These are phyloP conservation scores for Atrichornis clamosus DNA, from an alignment of 2,113 vertebrate species.

Conservation along the genomic window DNA sequence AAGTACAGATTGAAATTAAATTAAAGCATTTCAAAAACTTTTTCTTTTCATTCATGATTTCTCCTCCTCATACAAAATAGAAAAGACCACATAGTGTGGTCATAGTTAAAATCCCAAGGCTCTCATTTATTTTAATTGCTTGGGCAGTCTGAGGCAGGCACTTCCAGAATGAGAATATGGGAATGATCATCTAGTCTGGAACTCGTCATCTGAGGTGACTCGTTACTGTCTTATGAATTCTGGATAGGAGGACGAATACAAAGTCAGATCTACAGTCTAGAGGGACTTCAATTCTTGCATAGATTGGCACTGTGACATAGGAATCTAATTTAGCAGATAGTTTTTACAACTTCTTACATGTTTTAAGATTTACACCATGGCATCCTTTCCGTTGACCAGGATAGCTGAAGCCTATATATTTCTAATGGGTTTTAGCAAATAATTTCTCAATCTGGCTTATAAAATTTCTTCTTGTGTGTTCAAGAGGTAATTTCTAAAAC, in stretches of 20 bases:
- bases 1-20: constrained; percentile 3
- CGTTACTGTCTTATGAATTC: neutral
- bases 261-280: neutral
- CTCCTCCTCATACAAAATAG: neutral
- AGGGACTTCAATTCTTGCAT: neutral
- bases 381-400: neutral
- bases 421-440: neutral
- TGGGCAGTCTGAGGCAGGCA: neutral
- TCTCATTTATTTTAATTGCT: constrained; percentile 1
- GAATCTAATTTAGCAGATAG: neutral
- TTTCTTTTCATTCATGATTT: neutral
- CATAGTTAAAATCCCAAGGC: neutral
- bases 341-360: neutral
- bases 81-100: neutral
- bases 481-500: constrained; percentile 23
- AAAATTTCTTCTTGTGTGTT: neutral
- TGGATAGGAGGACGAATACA: neutral
- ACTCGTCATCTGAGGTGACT: neutral
- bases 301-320: neutral
- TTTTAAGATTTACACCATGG: neutral
- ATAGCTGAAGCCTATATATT: neutral
- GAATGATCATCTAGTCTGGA: neutral
- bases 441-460: neutral
- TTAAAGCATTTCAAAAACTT: neutral
- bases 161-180: neutral